phyloP scores from a whole-genome alignment of 1,140 invertebrate genomes.

The Pemphigus obesinymphae region DNA sequence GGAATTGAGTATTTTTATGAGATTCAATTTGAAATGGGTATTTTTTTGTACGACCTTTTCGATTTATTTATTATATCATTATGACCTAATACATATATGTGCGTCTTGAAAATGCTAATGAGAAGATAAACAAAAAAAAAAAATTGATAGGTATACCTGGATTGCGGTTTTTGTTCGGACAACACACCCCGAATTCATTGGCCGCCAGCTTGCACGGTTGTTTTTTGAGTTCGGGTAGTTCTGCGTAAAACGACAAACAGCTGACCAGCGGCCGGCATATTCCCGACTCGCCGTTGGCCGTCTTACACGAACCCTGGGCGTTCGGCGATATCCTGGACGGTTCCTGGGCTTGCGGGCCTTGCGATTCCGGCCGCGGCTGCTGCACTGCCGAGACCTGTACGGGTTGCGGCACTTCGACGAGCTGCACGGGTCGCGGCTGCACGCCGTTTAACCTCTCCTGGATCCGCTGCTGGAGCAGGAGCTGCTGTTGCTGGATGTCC shows the following conservation, averaged over 20 bases:
- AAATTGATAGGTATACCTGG: too few relatives aligned
- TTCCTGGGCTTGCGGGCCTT: neutral
- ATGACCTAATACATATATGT: too few relatives aligned
- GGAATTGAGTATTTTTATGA: too few relatives aligned
- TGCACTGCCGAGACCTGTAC: neutral
- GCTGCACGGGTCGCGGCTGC: neutral
- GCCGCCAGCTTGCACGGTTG: conserved; percentile 51
- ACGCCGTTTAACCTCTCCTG: conserved; percentile 46
- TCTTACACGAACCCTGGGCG: conserved; percentile 43
- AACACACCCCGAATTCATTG: conserved; percentile 53
- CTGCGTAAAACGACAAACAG: conserved; percentile 53
- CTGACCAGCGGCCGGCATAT: conserved; percentile 51
- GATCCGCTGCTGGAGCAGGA: conserved; percentile 45
- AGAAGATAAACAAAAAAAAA: too few relatives aligned
- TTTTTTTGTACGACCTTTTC: too few relatives aligned
- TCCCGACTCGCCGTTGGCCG: conserved; percentile 47
- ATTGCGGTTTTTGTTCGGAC: conserved; percentile 46
- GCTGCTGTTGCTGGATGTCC: conserved; percentile 44
- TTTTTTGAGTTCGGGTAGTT: conserved; percentile 52
- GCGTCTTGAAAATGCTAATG: too few relatives aligned
- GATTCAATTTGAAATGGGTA: too few relatives aligned
- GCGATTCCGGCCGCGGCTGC: neutral
- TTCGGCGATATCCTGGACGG: neutral
- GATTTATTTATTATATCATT: too few relatives aligned
- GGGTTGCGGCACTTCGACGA: conserved; percentile 4